Conservation (phyloP, 2,888 invertebrate genomes). For the Liopterus haemorrhoidalis region DNA sequence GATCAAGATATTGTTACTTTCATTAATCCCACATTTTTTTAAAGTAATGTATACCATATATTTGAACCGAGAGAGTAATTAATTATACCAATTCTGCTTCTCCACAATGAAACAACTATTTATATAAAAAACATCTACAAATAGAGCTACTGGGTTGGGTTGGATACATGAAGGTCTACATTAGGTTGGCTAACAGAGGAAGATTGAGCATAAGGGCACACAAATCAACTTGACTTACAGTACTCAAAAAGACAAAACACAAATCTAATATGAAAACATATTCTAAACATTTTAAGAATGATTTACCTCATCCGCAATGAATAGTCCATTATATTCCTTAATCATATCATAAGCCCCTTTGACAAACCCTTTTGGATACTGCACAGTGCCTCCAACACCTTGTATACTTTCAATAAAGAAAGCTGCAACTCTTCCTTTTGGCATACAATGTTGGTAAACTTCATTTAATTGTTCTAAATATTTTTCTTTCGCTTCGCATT, state of each 20-base stretch:
- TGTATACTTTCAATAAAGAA: conserved; percentile 95
- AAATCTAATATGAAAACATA: background rate
- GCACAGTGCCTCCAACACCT: conserved; percentile 90
- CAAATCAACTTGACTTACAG: too few relatives aligned
- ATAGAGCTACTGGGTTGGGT: too few relatives aligned
- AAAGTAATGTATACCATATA: too few relatives aligned
- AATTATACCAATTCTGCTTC: too few relatives aligned
- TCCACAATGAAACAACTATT: too few relatives aligned
- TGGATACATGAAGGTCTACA: too few relatives aligned
- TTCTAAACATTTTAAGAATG: conserved; percentile 15
- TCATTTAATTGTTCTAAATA: conserved; percentile 81
- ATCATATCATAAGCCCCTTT: conserved; percentile 74
- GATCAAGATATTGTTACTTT: too few relatives aligned
- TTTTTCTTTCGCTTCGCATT: conserved; percentile 68
- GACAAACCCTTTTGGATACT: conserved; percentile 83
- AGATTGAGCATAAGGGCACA: conserved; percentile 9
- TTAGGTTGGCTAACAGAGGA: background rate
- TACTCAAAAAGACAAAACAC: background rate
- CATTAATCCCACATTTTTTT: too few relatives aligned
- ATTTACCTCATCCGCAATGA: conserved; percentile 82
- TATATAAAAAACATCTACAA: too few relatives aligned
- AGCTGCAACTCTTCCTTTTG: conserved; percentile 74
- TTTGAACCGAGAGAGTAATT: too few relatives aligned
- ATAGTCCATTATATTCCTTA: conserved; percentile 76
- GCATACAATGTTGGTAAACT: conserved; percentile 69